Percentiles rank a stretch among this genome's conserved stretches.
These are phyloP conservation scores for Fragum sueziense DNA, from an alignment of 2,888 invertebrate genomes.

Conservation along the genomic window DNA sequence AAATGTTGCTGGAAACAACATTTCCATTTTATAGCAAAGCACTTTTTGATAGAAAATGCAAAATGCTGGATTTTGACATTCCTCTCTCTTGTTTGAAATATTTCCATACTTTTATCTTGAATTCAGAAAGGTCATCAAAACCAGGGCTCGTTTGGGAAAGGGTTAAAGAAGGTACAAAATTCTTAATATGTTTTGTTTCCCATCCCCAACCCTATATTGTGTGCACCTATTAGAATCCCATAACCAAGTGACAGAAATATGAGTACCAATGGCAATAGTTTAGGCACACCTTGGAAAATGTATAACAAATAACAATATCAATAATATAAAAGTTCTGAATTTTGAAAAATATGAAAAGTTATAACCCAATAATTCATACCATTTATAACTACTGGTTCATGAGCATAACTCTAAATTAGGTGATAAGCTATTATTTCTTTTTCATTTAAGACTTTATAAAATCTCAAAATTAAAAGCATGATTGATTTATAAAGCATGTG, in stretches of 20 bases:
- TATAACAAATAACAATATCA: not conserved
- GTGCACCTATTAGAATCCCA: too few species aligned
- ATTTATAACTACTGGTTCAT: not conserved
- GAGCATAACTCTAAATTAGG: too few species aligned
- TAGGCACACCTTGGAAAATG: not conserved
- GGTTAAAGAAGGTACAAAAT: not conserved
- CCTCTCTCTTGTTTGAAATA: not conserved
- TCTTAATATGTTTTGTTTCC: too few species aligned
- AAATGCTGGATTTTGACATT: not conserved
- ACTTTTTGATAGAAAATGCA: not conserved
- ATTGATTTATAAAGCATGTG: too few species aligned
- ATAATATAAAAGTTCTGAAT: not conserved
- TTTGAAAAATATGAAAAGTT: not conserved
- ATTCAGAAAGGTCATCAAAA: not conserved
- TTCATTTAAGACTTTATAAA: too few species aligned
- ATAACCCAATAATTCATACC: not conserved
- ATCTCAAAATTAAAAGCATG: too few species aligned
- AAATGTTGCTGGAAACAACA: too few species aligned
- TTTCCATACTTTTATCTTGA: not conserved
- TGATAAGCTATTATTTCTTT: too few species aligned
- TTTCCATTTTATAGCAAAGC: too few species aligned
- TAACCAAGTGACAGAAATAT: too few species aligned
- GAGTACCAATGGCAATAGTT: too few species aligned
- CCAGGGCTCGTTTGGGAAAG: not conserved
- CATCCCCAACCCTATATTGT: too few species aligned